These are phyloP conservation scores for Margaritifera margaritifera DNA, from an alignment of 2,888 invertebrate genomes.

Conservation along the genomic window DNA sequence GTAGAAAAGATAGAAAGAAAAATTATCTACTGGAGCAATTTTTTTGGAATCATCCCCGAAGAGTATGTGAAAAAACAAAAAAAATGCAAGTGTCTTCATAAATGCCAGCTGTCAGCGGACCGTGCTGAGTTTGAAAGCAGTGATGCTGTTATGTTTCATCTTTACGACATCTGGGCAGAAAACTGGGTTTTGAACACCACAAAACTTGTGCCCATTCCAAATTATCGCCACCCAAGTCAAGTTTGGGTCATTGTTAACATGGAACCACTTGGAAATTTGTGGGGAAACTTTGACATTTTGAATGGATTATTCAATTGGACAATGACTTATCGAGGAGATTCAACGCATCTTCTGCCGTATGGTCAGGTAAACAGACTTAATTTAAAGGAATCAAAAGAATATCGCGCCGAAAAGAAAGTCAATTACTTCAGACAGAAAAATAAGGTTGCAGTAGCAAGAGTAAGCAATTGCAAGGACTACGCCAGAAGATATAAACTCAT, in stretches of 20 bases:
- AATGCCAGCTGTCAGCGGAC: slow-evolving; percentile 21
- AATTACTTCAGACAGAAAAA: slow-evolving; percentile 4
- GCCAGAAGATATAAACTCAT: slow-evolving; percentile 19
- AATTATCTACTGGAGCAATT: too few relatives aligned
- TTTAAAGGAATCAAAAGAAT: slow-evolving; percentile 9
- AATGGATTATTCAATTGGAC: slow-evolving; percentile 29
- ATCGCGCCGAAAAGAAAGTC: not conserved
- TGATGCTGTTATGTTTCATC: slow-evolving; percentile 22
- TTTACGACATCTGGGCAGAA: slow-evolving; percentile 20
- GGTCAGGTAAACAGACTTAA: slow-evolving; percentile 4
- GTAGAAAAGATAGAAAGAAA: too few relatives aligned
- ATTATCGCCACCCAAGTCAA: too few relatives aligned
- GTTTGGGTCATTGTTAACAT: slow-evolving; percentile 21
- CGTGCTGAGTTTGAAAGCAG: slow-evolving; percentile 13
- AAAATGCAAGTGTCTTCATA: too few relatives aligned
- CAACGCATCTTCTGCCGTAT: slow-evolving; percentile 17
- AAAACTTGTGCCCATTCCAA: too few relatives aligned
- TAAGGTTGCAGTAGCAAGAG: slow-evolving; percentile 14
- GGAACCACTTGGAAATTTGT: slow-evolving; percentile 19
- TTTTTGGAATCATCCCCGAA: too few relatives aligned
- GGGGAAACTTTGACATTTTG: slow-evolving; percentile 16
- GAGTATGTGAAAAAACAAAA: too few relatives aligned
- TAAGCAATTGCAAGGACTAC: slow-evolving; percentile 24
- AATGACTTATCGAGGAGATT: slow-evolving; percentile 12
- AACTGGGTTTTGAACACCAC: too few relatives aligned